Evolutionary conservation across 2,113 vertebrate species (phyloP).

Genomic region (Pteropus alecto): DNA sequence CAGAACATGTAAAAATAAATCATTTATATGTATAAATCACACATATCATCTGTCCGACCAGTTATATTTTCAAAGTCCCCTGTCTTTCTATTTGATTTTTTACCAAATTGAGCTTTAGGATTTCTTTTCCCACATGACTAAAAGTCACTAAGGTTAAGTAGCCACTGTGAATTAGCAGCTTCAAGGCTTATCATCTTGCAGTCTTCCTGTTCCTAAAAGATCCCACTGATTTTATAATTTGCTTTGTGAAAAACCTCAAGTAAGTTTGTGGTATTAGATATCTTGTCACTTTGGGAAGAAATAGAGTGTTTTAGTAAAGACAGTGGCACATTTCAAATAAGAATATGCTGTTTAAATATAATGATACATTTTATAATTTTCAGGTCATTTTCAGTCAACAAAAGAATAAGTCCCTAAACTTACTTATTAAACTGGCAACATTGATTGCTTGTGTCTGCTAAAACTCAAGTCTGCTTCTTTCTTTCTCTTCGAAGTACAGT

Average conservation of each 20-base stretch:
- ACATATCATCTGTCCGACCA: neutral
- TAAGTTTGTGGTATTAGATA: neutral
- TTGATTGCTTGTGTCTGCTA: neutral
- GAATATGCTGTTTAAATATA: neutral
- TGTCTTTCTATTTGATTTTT: neutral
- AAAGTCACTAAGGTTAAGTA: neutral
- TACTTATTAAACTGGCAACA: neutral
- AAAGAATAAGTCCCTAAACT: neutral
- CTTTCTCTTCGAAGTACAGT: neutral
- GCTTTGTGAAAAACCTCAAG: conserved; percentile 7
- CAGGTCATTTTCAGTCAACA: neutral
- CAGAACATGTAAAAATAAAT: neutral
- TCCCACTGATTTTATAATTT: neutral
- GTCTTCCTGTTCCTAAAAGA: neutral
- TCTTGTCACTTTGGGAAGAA: neutral
- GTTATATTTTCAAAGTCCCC: neutral
- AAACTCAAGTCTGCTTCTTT: neutral
- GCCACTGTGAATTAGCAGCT: neutral
- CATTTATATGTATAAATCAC: neutral
- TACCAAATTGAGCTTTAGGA: neutral
- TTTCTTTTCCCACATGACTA: neutral
- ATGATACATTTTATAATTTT: neutral
- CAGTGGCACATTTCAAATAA: neutral
- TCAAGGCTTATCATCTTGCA: neutral
- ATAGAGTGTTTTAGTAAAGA: neutral